phyloP scores from a whole-genome alignment of 2,888 invertebrate genomes.

The Yponomeuta plumbellus region DNA sequence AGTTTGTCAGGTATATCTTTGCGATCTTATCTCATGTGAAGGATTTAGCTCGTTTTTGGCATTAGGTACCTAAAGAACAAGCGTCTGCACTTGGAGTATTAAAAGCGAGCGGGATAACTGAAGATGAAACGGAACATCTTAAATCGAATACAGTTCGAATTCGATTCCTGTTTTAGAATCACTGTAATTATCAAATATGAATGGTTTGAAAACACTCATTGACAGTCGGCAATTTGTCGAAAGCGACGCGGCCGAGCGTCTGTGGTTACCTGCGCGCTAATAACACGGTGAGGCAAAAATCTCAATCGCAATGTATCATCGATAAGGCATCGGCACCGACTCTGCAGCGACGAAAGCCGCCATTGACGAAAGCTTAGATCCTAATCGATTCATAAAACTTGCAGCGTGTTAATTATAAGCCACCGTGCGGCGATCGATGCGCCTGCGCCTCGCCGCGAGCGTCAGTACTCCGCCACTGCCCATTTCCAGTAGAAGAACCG shows the following conservation, averaged over 20 bases:
- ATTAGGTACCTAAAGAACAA: background rate
- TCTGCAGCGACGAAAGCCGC: slow-evolving; percentile 64
- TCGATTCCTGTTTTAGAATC: slow-evolving; percentile 8
- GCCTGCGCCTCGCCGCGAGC: slow-evolving; percentile 44
- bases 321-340: slow-evolving; percentile 60
- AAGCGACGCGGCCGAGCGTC: slow-evolving; percentile 42
- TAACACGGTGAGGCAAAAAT: slow-evolving; percentile 67
- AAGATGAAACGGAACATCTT: background rate
- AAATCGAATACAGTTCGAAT: background rate
- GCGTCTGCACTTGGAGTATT: background rate
- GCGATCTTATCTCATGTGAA: background rate
- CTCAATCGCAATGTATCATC: slow-evolving; percentile 73
- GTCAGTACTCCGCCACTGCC: slow-evolving; percentile 30
- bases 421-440: slow-evolving; percentile 59
- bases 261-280: slow-evolving; percentile 60
- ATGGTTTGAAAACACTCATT: slow-evolving; percentile 49
- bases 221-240: slow-evolving; percentile 63
- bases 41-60: background rate
- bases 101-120: background rate
- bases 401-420: slow-evolving; percentile 76
- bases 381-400: slow-evolving; percentile 75
- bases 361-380: slow-evolving; percentile 77
- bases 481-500: slow-evolving; percentile 52
- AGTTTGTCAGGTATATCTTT: background rate
- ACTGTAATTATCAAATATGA: slow-evolving; percentile 33